Conservation (phyloP, 2,113 vertebrate species). For the Megaleporinus macrocephalus region DNA sequence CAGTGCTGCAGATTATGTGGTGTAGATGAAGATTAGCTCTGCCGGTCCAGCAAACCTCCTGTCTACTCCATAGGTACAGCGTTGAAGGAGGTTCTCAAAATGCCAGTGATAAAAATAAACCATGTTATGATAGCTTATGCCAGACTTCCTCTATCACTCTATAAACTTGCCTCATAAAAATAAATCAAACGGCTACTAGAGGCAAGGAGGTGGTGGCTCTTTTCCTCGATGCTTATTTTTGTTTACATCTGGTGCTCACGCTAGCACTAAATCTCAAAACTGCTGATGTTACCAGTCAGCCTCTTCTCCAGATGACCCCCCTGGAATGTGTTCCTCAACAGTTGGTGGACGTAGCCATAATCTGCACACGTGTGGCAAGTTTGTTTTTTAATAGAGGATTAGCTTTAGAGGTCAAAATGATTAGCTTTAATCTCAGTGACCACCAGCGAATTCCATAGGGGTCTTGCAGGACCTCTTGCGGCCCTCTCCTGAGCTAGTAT, state of each 20-base stretch:
- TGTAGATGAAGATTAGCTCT: not conserved
- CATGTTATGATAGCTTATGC: not conserved
- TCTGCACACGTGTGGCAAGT: constrained; percentile 26
- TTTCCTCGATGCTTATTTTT: not conserved
- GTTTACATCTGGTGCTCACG: not conserved
- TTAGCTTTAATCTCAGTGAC: not conserved
- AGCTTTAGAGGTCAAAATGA: not conserved
- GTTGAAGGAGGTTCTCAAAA: not conserved
- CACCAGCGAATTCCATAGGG: constrained; percentile 13
- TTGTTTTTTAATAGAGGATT: constrained; percentile 38
- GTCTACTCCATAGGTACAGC: not conserved
- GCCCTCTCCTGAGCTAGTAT: not conserved
- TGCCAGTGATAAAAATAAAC: constrained; percentile 26
- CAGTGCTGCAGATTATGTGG: not conserved
- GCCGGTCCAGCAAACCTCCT: not conserved
- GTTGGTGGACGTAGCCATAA: constrained; percentile 56
- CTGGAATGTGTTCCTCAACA: constrained; percentile 66
- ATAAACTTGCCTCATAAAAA: constrained; percentile 26
- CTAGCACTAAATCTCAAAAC: constrained; percentile 54
- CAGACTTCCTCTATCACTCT: constrained; percentile 30
- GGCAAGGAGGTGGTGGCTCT: not conserved
- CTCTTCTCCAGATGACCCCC: constrained; percentile 52
- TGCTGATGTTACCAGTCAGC: constrained; percentile 52
- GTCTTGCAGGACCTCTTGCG: not conserved
- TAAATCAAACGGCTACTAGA: no score